Evolutionary conservation across 1,140 invertebrate genomes (phyloP).

Genomic region (Aphis craccivora): DNA sequence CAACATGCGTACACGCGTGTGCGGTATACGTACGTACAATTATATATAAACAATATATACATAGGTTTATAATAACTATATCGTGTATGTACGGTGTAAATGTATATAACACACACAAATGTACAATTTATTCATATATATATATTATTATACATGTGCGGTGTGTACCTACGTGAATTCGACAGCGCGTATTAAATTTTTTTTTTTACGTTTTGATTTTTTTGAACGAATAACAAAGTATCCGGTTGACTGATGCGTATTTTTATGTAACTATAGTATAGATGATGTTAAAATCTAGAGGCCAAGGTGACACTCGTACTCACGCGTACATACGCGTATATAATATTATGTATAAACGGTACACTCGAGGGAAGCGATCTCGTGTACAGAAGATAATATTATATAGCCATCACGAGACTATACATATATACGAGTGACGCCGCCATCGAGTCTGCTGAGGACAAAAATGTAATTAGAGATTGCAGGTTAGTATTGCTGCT

Average conservation of each 20-base stretch:
- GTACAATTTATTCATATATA: not conserved
- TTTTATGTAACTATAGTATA: not conserved
- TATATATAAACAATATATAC: not conserved
- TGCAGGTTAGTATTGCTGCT: not conserved
- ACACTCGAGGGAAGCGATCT: not conserved
- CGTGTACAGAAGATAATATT: not conserved
- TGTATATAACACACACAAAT: too few species aligned
- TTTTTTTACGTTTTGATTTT: constrained; percentile 9
- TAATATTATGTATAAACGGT: too few species aligned
- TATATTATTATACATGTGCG: not conserved
- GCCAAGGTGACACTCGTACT: not conserved
- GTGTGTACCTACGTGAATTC: not conserved
- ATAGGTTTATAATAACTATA: not conserved
- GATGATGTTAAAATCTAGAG: not conserved
- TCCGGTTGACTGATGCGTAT: not conserved
- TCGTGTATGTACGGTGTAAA: too few species aligned
- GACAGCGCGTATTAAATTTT: not conserved
- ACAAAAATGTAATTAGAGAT: constrained; percentile 16
- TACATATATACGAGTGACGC: not conserved
- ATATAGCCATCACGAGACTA: not conserved
- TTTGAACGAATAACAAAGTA: not conserved
- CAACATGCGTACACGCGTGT: not conserved
- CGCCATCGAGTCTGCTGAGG: not conserved
- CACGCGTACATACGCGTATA: too few species aligned
- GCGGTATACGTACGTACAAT: not conserved